A percentile compares a stretch with the other conserved stretches of the same genome.
These are phyloP conservation scores for Heliconius cydno DNA, from an alignment of 2,888 invertebrate genomes.

Conservation along the genomic window DNA sequence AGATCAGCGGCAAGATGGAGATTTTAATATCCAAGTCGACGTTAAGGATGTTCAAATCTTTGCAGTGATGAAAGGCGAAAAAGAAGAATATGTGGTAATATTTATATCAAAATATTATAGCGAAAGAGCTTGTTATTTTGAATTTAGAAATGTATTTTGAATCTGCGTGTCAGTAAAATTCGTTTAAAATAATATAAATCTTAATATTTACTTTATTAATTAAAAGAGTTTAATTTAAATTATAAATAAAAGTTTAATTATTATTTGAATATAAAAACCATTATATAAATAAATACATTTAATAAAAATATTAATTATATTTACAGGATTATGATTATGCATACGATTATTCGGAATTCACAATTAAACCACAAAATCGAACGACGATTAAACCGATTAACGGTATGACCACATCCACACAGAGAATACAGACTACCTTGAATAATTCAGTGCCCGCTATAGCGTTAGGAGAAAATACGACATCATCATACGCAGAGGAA, in stretches of 20 bases:
- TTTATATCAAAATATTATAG: not conserved
- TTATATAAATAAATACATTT: not conserved
- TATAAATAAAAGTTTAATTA: not conserved
- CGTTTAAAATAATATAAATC: no score
- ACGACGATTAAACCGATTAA: constrained; percentile 74
- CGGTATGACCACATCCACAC: constrained; percentile 53
- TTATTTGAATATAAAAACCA: not conserved
- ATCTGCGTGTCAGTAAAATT: no score
- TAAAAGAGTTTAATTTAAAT: no score
- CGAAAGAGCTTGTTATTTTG: not conserved
- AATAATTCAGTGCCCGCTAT: constrained; percentile 56
- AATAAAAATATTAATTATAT: not conserved
- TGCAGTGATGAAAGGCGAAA: constrained; percentile 85
- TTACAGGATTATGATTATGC: constrained; percentile 89
- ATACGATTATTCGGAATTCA: constrained; percentile 89
- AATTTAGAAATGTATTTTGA: not conserved
- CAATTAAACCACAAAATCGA: constrained; percentile 84
- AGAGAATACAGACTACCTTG: constrained; percentile 48
- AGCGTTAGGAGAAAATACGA: constrained; percentile 48
- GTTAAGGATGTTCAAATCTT: constrained; percentile 90
- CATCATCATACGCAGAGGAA: constrained; percentile 36
- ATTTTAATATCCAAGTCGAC: constrained; percentile 90
- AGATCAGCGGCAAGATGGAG: constrained; percentile 91
- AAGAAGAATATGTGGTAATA: constrained; percentile 85
- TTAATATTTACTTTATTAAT: no score